Evolutionary conservation across 2,797 vertebrate species (phyloP).

Genomic region (Danio tinwini): DNA sequence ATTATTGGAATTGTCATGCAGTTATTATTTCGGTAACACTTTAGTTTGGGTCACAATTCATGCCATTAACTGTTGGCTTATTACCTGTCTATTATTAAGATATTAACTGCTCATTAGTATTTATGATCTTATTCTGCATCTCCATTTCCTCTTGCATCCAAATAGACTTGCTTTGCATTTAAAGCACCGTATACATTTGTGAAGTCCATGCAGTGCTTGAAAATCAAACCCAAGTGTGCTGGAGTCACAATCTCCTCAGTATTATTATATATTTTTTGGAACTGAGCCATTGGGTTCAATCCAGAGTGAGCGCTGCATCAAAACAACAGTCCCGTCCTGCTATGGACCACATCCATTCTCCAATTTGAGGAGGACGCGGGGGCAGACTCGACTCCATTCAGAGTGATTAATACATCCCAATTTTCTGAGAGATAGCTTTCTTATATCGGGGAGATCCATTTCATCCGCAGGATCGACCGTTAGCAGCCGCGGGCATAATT

Average conservation of each 20-base stretch:
- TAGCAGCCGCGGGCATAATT: conserved; percentile 84
- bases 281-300: background rate
- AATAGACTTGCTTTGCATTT: background rate
- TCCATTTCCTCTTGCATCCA: background rate
- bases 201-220: background rate
- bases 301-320: conserved; percentile 10
- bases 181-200: background rate
- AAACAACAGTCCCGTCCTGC: conserved; percentile 30
- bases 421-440: conserved; percentile 85
- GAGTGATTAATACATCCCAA: conserved; percentile 81
- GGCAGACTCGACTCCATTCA: conserved; percentile 33
- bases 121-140: background rate
- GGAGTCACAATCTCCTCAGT: background rate
- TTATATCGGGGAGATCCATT: conserved; percentile 82
- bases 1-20: too few species aligned
- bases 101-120: too few species aligned
- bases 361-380: conserved; percentile 45
- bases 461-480: conserved; percentile 83
- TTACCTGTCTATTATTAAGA: too few species aligned
- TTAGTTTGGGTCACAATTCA: too few species aligned
- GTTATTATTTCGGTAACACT: too few species aligned
- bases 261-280: too few species aligned
- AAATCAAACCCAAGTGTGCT: background rate
- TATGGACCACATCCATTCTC: conserved; percentile 55
- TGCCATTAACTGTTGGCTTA: too few species aligned